Base-by-base conservation (phyloP, 2,113 vertebrate species). In the Dendrocopos noguchii region DNA sequence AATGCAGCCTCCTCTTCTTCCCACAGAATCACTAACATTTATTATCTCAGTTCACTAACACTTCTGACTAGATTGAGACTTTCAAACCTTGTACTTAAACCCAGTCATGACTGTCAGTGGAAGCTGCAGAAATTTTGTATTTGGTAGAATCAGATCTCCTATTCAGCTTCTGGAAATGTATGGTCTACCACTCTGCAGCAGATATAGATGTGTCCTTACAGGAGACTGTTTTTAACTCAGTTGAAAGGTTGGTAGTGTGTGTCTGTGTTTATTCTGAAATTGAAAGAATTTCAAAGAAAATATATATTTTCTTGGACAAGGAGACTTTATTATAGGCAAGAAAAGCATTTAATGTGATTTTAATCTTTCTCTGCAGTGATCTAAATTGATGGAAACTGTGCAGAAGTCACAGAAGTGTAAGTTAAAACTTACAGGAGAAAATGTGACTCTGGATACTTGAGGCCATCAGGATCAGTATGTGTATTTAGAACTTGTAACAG, bases 271-370 rank as follows among this genome's bases (percentile, higher is more conserved):
- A 39, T 65, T 84, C 56, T 19, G 31, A 61, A 66, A 86, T 6
- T 52, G 44, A 9, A 39, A 71, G 53, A 52, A 28, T n/a, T 31
- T 36, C 63, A 34, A 80, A 59, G 22, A 59, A 67, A 60, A 22
- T 0, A 6, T 25, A 2, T 1, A 2, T 33, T 56, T 85, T 63
- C 21, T 59, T 60, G 7, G 12, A 25, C 3, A 52, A 57, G 22
- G 9, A 39, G 16, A 12, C 8, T 25, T 61, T 53, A 59, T 78
- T 31, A 7, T 21, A 19, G 18, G 16, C 27, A 73, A 19, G 3
- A 16, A 3, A 34, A 19, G 2, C 10, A 10, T 57, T 83, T 22
- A 27, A 9, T 56, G 11, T 68, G 14, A 72, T 75, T 78, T 87
- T 83, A 90, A 19, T 61, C 8, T 39, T 77, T 4, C 10, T 75